A percentile compares a stretch with the other conserved stretches of the same genome.
Evolutionary conservation across 1,140 invertebrate species (phyloP).

Genomic region (Gyrodactylus bullatarudis): DNA sequence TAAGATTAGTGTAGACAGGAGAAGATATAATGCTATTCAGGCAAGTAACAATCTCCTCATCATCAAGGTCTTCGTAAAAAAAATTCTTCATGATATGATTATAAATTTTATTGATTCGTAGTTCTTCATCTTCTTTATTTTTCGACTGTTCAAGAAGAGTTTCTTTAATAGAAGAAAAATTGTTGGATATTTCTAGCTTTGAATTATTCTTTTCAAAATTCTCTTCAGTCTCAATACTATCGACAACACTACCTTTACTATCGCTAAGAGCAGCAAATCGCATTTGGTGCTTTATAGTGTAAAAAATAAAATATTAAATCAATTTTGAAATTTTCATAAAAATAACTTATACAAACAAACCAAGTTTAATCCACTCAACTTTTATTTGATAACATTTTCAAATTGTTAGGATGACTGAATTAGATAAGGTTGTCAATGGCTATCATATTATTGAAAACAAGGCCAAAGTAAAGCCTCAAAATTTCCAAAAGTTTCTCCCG

Average conservation of each 20-base stretch:
- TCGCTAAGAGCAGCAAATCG: background rate
- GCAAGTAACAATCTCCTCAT: background rate
- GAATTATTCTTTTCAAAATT: background rate
- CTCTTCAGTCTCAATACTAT: no score
- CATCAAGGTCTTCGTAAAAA: background rate
- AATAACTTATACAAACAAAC: background rate
- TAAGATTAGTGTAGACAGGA: background rate
- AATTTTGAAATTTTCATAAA: background rate
- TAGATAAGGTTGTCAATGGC: background rate
- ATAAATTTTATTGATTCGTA: background rate
- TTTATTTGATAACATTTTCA: background rate
- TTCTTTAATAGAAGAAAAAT: background rate
- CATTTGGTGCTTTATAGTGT: no score
- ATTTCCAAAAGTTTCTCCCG: background rate
- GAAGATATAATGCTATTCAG: background rate
- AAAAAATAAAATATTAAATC: background rate
- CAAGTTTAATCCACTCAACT: background rate
- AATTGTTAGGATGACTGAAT: background rate
- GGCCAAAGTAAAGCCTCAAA: background rate
- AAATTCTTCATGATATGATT: background rate
- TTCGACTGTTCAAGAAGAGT: background rate
- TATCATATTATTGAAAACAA: background rate
- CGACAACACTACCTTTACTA: background rate
- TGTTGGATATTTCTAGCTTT: background rate
- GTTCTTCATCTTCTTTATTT: background rate